Percentiles rank a stretch among this genome's conserved stretches.
Conservation (phyloP, 2,797 vertebrate genomes). For the Spatula versicolor region DNA sequence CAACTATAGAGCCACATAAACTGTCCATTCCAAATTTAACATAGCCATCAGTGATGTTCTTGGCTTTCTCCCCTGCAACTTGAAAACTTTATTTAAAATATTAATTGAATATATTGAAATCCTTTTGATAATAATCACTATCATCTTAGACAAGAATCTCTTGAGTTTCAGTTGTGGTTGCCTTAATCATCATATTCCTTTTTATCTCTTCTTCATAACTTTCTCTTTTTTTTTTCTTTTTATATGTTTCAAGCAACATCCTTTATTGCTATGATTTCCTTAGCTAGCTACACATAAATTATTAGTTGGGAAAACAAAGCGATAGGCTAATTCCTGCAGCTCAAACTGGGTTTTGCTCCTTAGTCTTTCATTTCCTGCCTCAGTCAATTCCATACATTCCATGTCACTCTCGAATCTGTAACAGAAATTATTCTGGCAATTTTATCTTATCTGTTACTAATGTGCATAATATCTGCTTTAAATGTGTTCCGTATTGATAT, state of each 20-base stretch:
- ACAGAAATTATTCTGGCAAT: not conserved
- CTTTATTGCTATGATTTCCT: not conserved
- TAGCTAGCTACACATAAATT: not conserved
- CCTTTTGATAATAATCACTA: not conserved
- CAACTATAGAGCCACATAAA: not conserved
- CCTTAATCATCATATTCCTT: not conserved
- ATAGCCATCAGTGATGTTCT: not conserved
- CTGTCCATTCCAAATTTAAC: not conserved
- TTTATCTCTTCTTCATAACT: not conserved
- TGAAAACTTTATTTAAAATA: not conserved
- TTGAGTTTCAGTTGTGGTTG: not conserved
- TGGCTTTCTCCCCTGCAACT: not conserved
- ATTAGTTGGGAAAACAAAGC: not conserved
- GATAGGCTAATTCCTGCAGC: not conserved
- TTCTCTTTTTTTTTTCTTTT: not conserved
- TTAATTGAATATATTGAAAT: not conserved
- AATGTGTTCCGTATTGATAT: not conserved
- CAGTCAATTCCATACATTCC: not conserved
- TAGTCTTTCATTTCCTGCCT: not conserved
- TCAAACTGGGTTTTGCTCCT: not conserved
- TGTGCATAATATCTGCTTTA: not conserved
- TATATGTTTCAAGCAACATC: not conserved
- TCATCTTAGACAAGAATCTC: not conserved
- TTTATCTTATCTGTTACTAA: not conserved
- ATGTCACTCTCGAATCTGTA: not conserved